Evolutionary conservation across 2,113 vertebrate genomes (phyloP).

Genomic region (Chionomys nivalis): DNA sequence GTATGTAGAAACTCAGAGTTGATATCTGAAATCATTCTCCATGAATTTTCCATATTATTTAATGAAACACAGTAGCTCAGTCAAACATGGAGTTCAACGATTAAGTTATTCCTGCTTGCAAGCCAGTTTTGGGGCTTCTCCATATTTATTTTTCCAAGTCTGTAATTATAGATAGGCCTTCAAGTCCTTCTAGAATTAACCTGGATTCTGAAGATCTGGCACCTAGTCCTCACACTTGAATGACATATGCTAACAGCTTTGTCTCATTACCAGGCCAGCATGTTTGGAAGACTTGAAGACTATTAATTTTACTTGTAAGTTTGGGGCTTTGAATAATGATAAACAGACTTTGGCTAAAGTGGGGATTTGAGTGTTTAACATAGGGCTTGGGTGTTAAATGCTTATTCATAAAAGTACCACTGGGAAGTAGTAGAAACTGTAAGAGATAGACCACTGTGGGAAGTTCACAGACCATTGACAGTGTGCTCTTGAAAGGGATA

Average conservation of each 20-base stretch:
- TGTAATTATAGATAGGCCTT: background rate
- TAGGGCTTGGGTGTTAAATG: background rate
- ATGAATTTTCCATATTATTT: too few species aligned
- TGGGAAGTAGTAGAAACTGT: background rate
- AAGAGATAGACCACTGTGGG: background rate
- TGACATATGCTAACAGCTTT: background rate
- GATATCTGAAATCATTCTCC: background rate
- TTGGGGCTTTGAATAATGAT: background rate
- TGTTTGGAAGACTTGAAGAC: background rate
- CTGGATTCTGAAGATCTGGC: background rate
- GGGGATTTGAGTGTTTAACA: background rate
- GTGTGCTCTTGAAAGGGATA: background rate
- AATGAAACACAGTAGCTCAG: background rate
- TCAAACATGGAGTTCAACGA: background rate
- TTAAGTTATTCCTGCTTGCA: background rate
- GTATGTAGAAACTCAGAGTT: background rate
- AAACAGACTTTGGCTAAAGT: background rate
- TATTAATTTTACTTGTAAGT: background rate
- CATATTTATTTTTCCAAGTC: too few species aligned
- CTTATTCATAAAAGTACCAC: too few species aligned
- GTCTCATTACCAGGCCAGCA: too few species aligned
- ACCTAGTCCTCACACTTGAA: background rate
- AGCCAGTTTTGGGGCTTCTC: background rate
- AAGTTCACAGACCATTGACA: background rate
- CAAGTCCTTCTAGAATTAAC: background rate